These are phyloP conservation scores for Cataglyphis hispanica DNA, from an alignment of 1,140 invertebrate species.

Conservation along the genomic window DNA sequence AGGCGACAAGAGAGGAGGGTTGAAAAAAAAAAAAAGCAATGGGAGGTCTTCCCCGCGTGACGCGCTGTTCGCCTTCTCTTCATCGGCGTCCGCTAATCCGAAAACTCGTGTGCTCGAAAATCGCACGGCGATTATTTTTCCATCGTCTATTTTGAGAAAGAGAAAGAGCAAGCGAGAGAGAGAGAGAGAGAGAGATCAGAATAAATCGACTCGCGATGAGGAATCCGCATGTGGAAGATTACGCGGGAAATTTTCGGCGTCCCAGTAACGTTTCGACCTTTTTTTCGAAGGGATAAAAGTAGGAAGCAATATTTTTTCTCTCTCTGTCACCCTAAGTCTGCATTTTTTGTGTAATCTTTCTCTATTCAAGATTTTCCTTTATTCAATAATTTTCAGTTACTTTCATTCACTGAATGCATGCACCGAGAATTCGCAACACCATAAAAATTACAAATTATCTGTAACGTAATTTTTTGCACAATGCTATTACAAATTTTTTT, in stretches of 20 bases:
- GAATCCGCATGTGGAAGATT: constrained; percentile 39
- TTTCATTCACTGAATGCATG: not conserved
- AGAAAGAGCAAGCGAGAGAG: not conserved
- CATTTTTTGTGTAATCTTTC: not conserved
- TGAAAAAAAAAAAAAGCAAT: not conserved
- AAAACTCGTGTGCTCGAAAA: constrained; percentile 59
- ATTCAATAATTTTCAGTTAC: not conserved
- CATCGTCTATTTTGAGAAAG: constrained; percentile 35
- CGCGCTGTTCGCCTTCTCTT: constrained; percentile 36
- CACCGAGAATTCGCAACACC: too few relatives aligned
- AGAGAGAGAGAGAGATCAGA: not conserved
- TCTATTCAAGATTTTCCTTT: not conserved
- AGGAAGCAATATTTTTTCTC: not conserved
- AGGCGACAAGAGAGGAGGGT: not conserved
- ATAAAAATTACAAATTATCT: constrained; percentile 10
- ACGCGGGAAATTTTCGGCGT: constrained; percentile 43
- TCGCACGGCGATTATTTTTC: constrained; percentile 54
- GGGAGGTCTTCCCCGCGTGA: constrained; percentile 29
- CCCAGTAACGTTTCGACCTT: not conserved
- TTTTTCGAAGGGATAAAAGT: constrained; percentile 19
- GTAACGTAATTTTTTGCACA: not conserved
- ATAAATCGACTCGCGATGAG: constrained; percentile 37
- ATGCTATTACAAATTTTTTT: not conserved
- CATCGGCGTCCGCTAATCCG: constrained; percentile 49
- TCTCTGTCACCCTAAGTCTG: not conserved